A percentile compares a stretch with the other conserved stretches of the same genome.
Conservation (phyloP, 2,797 vertebrate species). For the Amblyopsis hoosieri region DNA sequence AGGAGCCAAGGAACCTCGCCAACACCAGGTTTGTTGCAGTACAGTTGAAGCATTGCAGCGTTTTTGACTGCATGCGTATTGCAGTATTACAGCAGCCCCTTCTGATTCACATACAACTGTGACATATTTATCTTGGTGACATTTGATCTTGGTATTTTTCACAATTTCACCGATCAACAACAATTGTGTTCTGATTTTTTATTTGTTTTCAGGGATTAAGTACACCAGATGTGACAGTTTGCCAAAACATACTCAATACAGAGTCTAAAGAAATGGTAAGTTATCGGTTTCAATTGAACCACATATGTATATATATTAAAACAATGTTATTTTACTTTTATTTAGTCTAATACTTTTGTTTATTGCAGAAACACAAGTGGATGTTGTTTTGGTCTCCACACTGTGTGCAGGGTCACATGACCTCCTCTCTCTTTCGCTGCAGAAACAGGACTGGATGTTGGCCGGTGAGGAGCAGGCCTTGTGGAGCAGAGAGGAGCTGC, state of each 20-base stretch:
- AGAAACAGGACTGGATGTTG: slow-evolving; percentile 79
- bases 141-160: not conserved
- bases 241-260: slow-evolving; percentile 15
- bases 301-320: not conserved
- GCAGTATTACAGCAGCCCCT: too few species aligned
- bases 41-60: not conserved
- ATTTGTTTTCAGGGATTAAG: slow-evolving; percentile 61
- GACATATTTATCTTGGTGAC: too few species aligned
- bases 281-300: too few species aligned
- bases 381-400: not conserved
- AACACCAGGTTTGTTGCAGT: slow-evolving; percentile 36
- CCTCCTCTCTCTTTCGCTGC: not conserved
- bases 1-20: slow-evolving; percentile 49
- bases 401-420: too few species aligned
- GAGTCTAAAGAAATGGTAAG: slow-evolving; percentile 46
- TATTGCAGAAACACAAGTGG: not conserved
- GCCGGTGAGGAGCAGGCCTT: slow-evolving; percentile 86
- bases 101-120: too few species aligned
- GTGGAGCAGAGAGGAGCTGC: slow-evolving; percentile 79
- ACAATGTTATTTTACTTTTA: not conserved
- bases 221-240: slow-evolving; percentile 7
- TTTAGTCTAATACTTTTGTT: not conserved
- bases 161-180: not conserved
- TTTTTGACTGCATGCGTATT: too few species aligned
- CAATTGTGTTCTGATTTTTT: not conserved